phyloP scores from a whole-genome alignment of 2,797 vertebrate genomes.

The Calcarius lapponicus region DNA sequence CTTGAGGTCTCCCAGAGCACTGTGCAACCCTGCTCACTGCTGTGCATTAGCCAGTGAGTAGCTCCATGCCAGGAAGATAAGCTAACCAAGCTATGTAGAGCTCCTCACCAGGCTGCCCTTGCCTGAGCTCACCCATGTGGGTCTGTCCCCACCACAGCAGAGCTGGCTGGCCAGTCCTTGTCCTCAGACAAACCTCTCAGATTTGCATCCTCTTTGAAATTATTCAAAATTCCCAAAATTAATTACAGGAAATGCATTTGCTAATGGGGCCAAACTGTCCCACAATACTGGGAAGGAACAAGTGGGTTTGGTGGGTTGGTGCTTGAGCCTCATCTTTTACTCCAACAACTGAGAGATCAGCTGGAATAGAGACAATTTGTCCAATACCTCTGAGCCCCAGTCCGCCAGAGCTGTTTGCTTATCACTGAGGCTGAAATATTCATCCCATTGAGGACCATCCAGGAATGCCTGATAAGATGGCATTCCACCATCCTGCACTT shows the following conservation, averaged over 20 bases:
- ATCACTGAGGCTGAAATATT: neutral
- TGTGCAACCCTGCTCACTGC: neutral
- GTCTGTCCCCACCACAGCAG: neutral
- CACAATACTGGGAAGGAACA: neutral
- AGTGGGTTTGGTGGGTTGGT: neutral
- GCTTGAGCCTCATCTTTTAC: neutral
- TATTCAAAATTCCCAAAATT: neutral
- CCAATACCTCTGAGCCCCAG: neutral
- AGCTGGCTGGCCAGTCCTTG: neutral
- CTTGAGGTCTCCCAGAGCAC: neutral
- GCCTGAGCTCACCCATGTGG: neutral
- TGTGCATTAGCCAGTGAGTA: neutral
- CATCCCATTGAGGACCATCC: neutral
- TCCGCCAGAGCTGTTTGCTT: neutral
- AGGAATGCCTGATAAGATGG: neutral
- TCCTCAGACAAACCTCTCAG: neutral
- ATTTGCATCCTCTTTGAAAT: neutral
- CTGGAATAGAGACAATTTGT: neutral
- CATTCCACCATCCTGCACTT: neutral
- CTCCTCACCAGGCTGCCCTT: neutral
- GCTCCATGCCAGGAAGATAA: neutral
- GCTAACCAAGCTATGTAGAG: rapidly evolving
- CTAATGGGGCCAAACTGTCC: neutral
- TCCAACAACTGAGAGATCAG: neutral
- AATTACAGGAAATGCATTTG: neutral